Evolutionary conservation across 2,888 invertebrate genomes (phyloP), one percentile per base, ranked within the genome.

Genomic region (Tridacna crocea): DNA sequence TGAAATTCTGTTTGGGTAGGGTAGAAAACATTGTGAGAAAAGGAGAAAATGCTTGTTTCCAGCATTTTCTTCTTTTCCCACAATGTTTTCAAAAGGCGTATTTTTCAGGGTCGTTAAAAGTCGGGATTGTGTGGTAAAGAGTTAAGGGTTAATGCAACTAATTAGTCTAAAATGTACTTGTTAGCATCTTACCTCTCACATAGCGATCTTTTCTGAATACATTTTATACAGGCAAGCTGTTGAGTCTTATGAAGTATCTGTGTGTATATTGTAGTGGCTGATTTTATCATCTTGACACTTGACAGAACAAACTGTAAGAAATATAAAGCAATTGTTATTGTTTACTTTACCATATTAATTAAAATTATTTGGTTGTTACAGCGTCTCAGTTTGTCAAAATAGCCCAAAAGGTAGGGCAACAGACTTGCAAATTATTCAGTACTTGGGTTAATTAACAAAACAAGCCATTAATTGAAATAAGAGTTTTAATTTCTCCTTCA

Each of bases 211-310:
- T 22, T 70, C 2, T 70, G 70, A 17, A 70, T 22, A 70, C 70
- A 70, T 46, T 70, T 70, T 24, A 70, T 70, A 24, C 70, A 70
- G 3, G 24, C 51, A n/a, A 24, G 51, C 12, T 70, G 70, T 24
- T 24, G 24, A 51, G 51, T 24, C 22, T 47, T 48, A 24, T 24
- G 10, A 2, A 70, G 47, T 4, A 70, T 13, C 19, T n/a, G 46
- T 24, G 22, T 48, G 55, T 24, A 70, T 6, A 70, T 4, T 6
- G 17, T 51, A 24, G n/a, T 4, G 19, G 47, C 51, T 15, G 47
- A 70, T 26, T 70, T 70, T 22, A 61, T 61, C 19, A 61, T 19
- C 58, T 19, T 58, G 58, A 10, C 58, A 58, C 58, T 19, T 17
- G 58, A 19, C 58, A 19, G 58, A 58, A 58, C n/a, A 58, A 58